phyloP scores from a whole-genome alignment of 2,888 invertebrate species.

The Actias luna region DNA sequence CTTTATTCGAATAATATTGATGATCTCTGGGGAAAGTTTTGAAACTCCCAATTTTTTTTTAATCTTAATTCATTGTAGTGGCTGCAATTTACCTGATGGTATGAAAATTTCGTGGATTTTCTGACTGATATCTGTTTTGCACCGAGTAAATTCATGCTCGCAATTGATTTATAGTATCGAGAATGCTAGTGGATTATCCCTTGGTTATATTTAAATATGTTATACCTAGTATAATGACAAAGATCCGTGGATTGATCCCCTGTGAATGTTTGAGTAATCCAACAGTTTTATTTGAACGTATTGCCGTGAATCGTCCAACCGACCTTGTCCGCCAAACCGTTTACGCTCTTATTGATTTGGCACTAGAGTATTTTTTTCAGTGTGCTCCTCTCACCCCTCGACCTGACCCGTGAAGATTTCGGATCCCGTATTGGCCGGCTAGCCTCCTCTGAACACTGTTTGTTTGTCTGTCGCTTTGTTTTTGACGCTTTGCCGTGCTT shows the following conservation, averaged over 20 bases:
- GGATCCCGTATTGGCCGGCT: conserved; percentile 76
- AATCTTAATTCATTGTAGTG: no score
- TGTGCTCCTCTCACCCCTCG: conserved; percentile 82
- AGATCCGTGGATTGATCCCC: conserved; percentile 32
- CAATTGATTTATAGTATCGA: conserved; percentile 74
- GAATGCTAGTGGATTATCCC: conserved; percentile 76
- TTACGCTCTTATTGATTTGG: conserved; percentile 76
- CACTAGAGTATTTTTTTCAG: conserved; percentile 82
- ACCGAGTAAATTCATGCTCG: conserved; percentile 77
- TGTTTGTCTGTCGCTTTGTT: conserved; percentile 72
- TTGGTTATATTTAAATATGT: conserved; percentile 40
- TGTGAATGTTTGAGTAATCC: conserved; percentile 41
- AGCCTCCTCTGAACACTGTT: conserved; percentile 81
- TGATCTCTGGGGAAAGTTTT: no score
- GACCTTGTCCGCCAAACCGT: conserved; percentile 69
- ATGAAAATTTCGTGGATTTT: no score
- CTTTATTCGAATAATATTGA: no score
- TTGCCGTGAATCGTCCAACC: conserved; percentile 37
- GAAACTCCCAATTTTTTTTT: no score
- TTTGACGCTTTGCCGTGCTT: conserved; percentile 71
- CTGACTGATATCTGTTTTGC: conserved; percentile 28
- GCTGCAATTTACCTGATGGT: no score
- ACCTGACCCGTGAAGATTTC: conserved; percentile 79
- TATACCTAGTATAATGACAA: conserved; percentile 32
- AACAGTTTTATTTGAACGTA: conserved; percentile 15